Conservation (phyloP, 2,113 vertebrate species). For the Cricetomys ansorgei region DNA sequence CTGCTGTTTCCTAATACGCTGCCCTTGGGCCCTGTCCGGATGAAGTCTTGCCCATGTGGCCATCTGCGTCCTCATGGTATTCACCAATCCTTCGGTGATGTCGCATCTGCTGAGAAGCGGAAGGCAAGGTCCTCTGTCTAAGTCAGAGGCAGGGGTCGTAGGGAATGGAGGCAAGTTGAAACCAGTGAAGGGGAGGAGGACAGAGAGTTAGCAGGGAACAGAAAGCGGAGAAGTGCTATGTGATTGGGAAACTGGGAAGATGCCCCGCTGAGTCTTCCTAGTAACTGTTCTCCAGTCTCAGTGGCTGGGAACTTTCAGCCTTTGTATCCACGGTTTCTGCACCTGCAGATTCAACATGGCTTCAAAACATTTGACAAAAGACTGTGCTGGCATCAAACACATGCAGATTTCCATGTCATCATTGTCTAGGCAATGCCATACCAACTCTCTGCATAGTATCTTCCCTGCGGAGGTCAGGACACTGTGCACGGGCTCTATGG, state of each 20-base stretch:
- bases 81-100: background rate
- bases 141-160: background rate
- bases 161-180: background rate
- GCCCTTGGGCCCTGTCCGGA: background rate
- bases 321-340: background rate
- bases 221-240: background rate
- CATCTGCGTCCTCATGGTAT: background rate
- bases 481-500: background rate
- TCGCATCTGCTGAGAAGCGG: background rate
- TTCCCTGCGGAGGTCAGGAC: background rate
- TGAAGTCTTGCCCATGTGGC: background rate
- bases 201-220: accelerated
- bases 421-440: background rate
- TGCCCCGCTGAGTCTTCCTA: background rate
- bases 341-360: background rate
- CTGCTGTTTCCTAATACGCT: background rate
- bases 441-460: background rate
- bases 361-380: background rate
- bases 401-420: background rate
- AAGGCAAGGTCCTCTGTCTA: background rate
- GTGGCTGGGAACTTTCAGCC: background rate
- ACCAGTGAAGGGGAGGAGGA: background rate
- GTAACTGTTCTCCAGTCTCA: background rate
- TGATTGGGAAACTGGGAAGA: background rate
- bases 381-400: background rate